Base-by-base conservation (phyloP, 2,888 invertebrate species). In the Callimorpha dominula region DNA sequence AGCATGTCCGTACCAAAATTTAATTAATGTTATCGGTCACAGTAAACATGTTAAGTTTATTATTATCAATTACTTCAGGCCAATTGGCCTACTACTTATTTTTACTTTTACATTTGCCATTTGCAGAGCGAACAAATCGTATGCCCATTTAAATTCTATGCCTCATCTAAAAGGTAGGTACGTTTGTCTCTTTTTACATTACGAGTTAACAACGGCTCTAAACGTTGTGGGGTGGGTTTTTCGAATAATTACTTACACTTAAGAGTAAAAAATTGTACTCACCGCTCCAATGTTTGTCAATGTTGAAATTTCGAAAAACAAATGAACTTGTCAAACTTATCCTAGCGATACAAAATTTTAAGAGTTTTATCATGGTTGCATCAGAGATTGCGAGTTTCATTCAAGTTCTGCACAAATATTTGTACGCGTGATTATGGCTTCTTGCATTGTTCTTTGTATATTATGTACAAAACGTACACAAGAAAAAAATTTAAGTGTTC, bases 181-280 rank as follows among this genome's bases (percentile, higher is more conserved):
- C 65, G 70, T 76, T 83, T 78, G 72, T 82, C 76, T 82, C 77
- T 82, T 78, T 81, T 82, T 74, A 81, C 75, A 76, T 67, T 75
- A 81, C 77, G 69, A 71, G 62, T 65, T 49, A 60, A 71, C 81
- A 76, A 72, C 12, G 75, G 74, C 50, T 78, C 78, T 78, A 72
- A 81, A 81, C 64, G 70, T 78, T 73, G n/a, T 50, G 40, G 17
- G 40, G 17, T 42, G 46, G 17, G 20, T n/a, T 15, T 31, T n/a
- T 52, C 40, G 9, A 8, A 52, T 9, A 4, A 20, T 66, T 50
- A 12, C 40, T 63, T 2, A 31, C 2, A 31, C 2, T 31, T 31
- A 31, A 31, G 31, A 31, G 14, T 40, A 63, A 20, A 40, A 63
- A 40, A 63, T 1, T 12, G 40, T 12, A 63, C 57, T 11, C 31